A percentile compares a stretch with the other conserved stretches of the same genome.
These are phyloP conservation scores for Taxidea taxus DNA, from an alignment of 2,113 vertebrate species.

Conservation along the genomic window DNA sequence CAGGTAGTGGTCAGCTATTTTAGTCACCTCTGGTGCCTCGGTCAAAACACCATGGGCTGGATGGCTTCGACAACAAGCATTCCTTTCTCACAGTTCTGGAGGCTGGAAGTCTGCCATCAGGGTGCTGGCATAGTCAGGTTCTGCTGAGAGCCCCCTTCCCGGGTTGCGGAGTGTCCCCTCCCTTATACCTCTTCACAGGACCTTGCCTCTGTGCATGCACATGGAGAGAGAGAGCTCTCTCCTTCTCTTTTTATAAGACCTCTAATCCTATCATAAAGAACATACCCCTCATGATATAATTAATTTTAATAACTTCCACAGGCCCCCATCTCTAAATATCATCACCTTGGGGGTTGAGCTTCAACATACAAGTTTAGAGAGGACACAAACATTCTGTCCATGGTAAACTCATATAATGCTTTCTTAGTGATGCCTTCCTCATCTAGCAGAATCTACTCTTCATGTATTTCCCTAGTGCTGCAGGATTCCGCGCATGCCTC, in stretches of 20 bases:
- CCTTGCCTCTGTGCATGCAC: neutral
- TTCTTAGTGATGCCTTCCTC: neutral
- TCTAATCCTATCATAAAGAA: neutral
- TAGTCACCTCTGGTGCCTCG: neutral
- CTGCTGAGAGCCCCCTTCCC: neutral
- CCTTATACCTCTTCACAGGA: rapidly evolving
- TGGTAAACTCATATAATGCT: neutral
- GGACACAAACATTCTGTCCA: neutral
- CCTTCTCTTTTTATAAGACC: neutral
- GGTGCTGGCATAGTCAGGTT: neutral
- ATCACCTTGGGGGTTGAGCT: neutral
- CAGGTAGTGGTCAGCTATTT: neutral
- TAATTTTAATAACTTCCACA: neutral
- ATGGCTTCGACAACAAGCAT: neutral
- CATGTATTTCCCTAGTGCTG: neutral
- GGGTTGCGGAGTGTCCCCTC: rapidly evolving
- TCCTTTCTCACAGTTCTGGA: neutral
- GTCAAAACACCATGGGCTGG: neutral
- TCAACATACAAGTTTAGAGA: neutral
- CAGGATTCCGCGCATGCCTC: neutral
- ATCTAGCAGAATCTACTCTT: neutral
- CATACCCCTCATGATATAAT: neutral
- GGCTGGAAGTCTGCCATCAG: neutral
- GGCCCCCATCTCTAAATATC: neutral
- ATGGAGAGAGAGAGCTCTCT: neutral